Evolutionary conservation across 2,888 invertebrate species (phyloP), one percentile per base, ranked within the genome.

Genomic region (Mactromeris polynyma): DNA sequence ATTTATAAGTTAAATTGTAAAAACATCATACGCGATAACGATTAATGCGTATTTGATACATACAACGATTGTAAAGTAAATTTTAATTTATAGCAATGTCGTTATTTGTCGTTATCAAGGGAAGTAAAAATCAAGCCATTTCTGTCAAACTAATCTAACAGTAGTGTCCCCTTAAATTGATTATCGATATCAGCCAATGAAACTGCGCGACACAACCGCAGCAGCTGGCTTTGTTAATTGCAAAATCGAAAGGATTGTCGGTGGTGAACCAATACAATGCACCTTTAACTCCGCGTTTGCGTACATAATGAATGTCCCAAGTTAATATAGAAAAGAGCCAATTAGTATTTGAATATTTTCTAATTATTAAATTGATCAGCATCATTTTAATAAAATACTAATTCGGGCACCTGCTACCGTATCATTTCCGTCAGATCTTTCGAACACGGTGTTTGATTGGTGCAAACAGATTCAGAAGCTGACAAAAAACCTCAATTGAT

Each of bases 191-290:
- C 33, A 69, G 38, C 90, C 90, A 90, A 90, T 90, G 78, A 84
- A 78, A 86, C n/a, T 21, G 6, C 33, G 21, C 42, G 84, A 86
- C 79, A 90, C 85, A 90, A 85, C 40, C 11, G 81, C 78, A n/a
- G 51, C 77, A 84, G 73, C 77, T 79, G 87, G 77, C 81, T 78
- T 81, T 33, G 33, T 26, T 86, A 88, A 88, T 90, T 83, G 88
- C 83, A 82, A 85, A 88, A 84, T 85, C 88, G 90, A 85, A 88
- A 86, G 90, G 90, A 86, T 73, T 73, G 0, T 33, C 33, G 2
- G 0, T 19, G 7, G 4, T 73, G 17, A 36, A 73, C 33, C 4
- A 0, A 11, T 73, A 9, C 14, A 14, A 0, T 73, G 36, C 33
- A 33, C 33, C 36, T 36, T 33, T 33, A 73, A 36, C 2, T 14